Evolutionary conservation across 2,888 invertebrate genomes (phyloP), one percentile per base, ranked within the genome.

Genomic region (Drosophila putrida): DNA sequence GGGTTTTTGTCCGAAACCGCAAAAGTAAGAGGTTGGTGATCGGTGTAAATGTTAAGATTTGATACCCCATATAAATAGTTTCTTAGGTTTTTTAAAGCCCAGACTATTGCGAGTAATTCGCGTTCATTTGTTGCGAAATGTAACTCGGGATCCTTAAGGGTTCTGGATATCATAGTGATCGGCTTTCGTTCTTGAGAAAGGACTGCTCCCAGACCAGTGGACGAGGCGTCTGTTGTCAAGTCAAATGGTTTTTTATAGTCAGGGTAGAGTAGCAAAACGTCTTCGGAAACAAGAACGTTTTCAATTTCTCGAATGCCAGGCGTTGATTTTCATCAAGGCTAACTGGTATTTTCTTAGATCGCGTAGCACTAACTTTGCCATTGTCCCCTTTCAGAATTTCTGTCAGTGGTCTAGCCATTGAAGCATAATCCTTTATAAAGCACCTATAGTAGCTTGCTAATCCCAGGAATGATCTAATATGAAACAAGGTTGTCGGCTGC

Each of bases 251-350:
- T 5, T 15, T 50, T 43, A 13, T 43, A 60, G 11, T 59, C 49
- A 0, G 49, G 49, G 41, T 59, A 50, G 31, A 49, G 28, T 4
- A 41, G 13, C 4, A 59, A 59, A 6, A 59, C 59, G 50, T 50
- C 59, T 9, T 59, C 50, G 8, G 50, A 59, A 25, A 50, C 59
- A 2, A 50, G 13, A 1, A 60, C 43, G 27, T 60, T 49, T n/a
- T 47, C 11, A 58, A 9, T 1, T 8, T 47, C 11, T 58, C 28
- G 15, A 58, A 47, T 6, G 15, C 13, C 2, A 4, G 5, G 1
- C 25, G 13, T 13, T 58, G 31, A 13, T 11, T 38, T 28, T 58
- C 58, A 15, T 46, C 20, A 4, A 58, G 33, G 1, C 49, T 13
- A 6, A 58, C 20, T 28, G 3, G 4, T 4, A 39, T 10, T 2